phyloP scores from a whole-genome alignment of 2,797 vertebrate genomes.

The Rachycentron canadum region DNA sequence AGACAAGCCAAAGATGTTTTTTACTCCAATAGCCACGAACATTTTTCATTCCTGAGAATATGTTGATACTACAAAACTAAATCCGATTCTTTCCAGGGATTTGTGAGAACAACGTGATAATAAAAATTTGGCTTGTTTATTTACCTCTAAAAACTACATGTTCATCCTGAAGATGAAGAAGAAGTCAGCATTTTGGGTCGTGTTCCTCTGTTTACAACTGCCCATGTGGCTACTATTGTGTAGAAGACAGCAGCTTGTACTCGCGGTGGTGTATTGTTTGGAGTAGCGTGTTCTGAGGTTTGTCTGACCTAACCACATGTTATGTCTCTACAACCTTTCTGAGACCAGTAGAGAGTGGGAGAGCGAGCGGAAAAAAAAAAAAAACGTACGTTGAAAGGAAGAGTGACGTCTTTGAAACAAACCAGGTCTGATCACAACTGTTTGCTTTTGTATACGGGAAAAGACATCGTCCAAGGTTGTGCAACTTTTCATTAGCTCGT shows the following conservation, averaged over 20 bases:
- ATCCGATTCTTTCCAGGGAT: background rate
- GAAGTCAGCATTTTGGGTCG: constrained; percentile 2
- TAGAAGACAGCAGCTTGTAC: constrained; percentile 55
- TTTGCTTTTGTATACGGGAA: constrained; percentile 25
- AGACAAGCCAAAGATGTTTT: background rate
- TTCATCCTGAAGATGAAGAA: background rate
- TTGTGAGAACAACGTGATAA: background rate
- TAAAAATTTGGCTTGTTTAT: constrained; percentile 6
- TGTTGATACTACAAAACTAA: background rate
- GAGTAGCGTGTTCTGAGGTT: constrained; percentile 63
- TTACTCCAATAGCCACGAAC: background rate
- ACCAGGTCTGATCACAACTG: constrained; percentile 48
- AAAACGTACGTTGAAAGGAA: constrained; percentile 27
- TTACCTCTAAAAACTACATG: background rate
- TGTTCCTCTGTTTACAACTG: constrained; percentile 37
- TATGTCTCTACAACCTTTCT: constrained; percentile 72
- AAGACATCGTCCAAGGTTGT: constrained; percentile 18
- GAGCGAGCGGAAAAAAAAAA: background rate
- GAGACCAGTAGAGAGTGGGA: constrained; percentile 25
- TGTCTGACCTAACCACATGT: constrained; percentile 67
- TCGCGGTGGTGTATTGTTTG: constrained; percentile 60
- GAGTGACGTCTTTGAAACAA: constrained; percentile 42
- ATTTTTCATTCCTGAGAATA: background rate
- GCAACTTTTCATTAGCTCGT: constrained; percentile 32
- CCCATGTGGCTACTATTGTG: constrained; percentile 37